Evolutionary conservation across 2,113 vertebrate genomes (phyloP).

Genomic region (Epinephelus fuscoguttatus): DNA sequence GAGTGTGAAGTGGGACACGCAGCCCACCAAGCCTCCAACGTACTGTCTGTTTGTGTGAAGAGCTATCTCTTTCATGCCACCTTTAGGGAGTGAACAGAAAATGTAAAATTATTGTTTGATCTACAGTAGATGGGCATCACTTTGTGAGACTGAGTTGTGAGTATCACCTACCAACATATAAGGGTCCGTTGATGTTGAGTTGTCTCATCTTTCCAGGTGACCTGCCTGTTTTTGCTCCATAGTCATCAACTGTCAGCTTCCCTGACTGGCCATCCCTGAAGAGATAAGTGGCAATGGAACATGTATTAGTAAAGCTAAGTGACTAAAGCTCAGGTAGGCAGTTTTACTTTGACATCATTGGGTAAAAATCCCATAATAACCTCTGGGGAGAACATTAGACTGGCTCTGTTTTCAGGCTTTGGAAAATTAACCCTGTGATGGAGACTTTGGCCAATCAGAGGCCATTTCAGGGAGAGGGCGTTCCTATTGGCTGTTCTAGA

Average conservation of each 20-base stretch:
- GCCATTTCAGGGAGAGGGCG: too few species aligned
- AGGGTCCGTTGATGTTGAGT: slow-evolving; percentile 92
- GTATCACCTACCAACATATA: slow-evolving; percentile 92
- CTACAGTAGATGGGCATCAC: not conserved
- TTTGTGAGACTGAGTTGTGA: not conserved
- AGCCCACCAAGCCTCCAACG: slow-evolving; percentile 92
- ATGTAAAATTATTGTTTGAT: not conserved
- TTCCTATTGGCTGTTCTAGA: too few species aligned
- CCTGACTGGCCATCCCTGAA: slow-evolving; percentile 94
- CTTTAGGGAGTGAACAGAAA: slow-evolving; percentile 74
- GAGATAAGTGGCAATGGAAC: not conserved
- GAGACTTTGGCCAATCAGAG: too few species aligned
- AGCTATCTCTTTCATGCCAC: slow-evolving; percentile 96
- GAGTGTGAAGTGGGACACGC: slow-evolving; percentile 95
- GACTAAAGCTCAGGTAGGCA: too few species aligned
- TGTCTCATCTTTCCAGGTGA: slow-evolving; percentile 96
- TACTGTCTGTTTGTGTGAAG: slow-evolving; percentile 94
- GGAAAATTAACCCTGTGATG: too few species aligned
- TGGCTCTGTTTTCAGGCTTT: too few species aligned
- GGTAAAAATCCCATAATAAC: too few species aligned
- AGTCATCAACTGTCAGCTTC: slow-evolving; percentile 96
- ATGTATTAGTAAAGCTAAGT: not conserved
- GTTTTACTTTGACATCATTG: too few species aligned
- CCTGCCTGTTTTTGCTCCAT: slow-evolving; percentile 91
- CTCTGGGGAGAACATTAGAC: too few species aligned